Evolutionary conservation across 1,140 invertebrate species (phyloP).

Genomic region (Megalonaias nervosa): DNA sequence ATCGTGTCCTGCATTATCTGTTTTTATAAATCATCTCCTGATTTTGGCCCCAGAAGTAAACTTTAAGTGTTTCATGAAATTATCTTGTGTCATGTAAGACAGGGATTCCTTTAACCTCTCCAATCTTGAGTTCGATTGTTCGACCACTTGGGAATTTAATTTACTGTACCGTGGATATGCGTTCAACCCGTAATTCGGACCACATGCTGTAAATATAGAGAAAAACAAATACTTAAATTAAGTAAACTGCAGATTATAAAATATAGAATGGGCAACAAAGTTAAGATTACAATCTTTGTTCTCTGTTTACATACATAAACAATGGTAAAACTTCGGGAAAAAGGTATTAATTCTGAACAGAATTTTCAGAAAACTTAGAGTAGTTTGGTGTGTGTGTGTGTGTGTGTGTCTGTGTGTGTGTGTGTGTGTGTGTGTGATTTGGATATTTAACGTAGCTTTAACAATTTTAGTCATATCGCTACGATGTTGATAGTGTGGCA

Average conservation of each 20-base stretch:
- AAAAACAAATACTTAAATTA: slow-evolving; percentile 1
- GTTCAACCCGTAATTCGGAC: slow-evolving; percentile 13
- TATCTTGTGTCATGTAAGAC: slow-evolving; percentile 30
- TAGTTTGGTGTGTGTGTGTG: too few species aligned
- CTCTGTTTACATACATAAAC: background rate
- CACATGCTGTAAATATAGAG: slow-evolving; percentile 24
- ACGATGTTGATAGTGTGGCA: too few species aligned
- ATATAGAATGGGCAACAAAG: background rate
- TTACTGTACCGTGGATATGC: background rate
- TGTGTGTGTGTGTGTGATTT: too few species aligned
- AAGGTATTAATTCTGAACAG: background rate
- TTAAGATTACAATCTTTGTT: background rate
- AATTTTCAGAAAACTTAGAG: background rate
- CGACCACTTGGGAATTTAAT: slow-evolving; percentile 22
- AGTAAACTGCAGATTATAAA: background rate
- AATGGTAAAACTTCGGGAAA: background rate
- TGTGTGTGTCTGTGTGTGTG: too few species aligned
- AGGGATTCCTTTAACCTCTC: slow-evolving; percentile 20
- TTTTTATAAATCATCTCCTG: background rate
- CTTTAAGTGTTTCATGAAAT: slow-evolving; percentile 9
- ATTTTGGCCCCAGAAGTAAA: slow-evolving; percentile 71
- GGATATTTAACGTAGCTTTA: too few species aligned
- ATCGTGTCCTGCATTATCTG: too few species aligned
- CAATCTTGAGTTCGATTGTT: slow-evolving; percentile 25
- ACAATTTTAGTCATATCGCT: too few species aligned